These are phyloP conservation scores for Esox niger DNA, from an alignment of 2,113 vertebrate species.

Conservation along the genomic window DNA sequence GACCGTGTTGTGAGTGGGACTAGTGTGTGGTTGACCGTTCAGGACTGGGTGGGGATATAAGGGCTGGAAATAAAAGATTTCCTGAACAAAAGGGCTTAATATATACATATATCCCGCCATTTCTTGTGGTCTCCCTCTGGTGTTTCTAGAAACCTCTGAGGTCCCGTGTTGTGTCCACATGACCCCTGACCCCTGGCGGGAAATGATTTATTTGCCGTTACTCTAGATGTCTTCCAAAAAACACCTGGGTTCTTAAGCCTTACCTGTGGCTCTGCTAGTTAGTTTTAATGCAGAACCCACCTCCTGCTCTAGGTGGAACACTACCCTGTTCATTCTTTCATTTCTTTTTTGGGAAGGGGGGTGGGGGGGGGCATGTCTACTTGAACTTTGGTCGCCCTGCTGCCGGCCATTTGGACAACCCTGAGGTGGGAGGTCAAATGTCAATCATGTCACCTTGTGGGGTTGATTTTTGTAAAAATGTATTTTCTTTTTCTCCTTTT, in stretches of 20 bases:
- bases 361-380: conserved; percentile 31
- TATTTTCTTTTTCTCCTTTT: conserved; percentile 12
- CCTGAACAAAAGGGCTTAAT: conserved; percentile 3
- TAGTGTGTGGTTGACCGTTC: background rate
- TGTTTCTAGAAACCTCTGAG: background rate
- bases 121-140: background rate
- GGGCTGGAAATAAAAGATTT: background rate
- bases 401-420: conserved; percentile 58
- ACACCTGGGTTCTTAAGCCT: conserved; percentile 28
- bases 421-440: conserved; percentile 17
- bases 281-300: conserved; percentile 13
- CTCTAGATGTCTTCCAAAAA: background rate
- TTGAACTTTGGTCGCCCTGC: conserved; percentile 56
- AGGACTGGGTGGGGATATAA: background rate
- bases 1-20: background rate
- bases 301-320: conserved; percentile 16
- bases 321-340: conserved; percentile 22
- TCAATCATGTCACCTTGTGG: conserved; percentile 22
- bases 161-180: no score
- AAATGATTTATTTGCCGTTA: no score
- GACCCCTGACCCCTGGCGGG: no score
- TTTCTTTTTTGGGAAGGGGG: no score
- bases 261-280: conserved; percentile 27
- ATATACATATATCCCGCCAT: background rate
- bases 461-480: conserved; percentile 19